Evolutionary conservation across 2,888 invertebrate genomes (phyloP).

Genomic region (Eupithecia subumbrata): DNA sequence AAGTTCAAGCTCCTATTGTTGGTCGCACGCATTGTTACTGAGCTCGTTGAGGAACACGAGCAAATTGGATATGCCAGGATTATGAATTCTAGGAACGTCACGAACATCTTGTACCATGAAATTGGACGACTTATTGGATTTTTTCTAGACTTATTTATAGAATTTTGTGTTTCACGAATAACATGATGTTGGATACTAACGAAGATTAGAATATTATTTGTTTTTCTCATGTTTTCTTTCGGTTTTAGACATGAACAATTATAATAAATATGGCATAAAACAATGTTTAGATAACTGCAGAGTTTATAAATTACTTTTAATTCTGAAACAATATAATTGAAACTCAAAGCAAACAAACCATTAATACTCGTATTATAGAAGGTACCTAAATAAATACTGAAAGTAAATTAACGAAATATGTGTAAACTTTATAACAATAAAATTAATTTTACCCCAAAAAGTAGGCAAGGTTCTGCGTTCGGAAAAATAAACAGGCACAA

Average conservation of each 20-base stretch:
- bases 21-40: constrained; percentile 42
- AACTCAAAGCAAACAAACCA: background rate
- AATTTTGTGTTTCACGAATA: background rate
- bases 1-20: constrained; percentile 52
- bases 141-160: background rate
- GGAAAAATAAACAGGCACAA: background rate
- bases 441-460: background rate
- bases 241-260: background rate
- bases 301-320: background rate
- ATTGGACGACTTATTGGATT: constrained; percentile 3
- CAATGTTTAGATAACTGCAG: background rate
- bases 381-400: background rate
- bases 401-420: background rate
- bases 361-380: background rate
- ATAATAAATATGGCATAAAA: background rate
- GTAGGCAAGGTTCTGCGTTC: background rate
- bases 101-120: constrained; percentile 8
- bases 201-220: background rate
- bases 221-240: background rate
- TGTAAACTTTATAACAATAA: background rate
- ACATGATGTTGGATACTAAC: background rate
- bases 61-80: constrained; percentile 64
- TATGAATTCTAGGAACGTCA: constrained; percentile 33
- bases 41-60: constrained; percentile 58
- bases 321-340: background rate